Evolutionary conservation across 1,140 invertebrate genomes (phyloP).

Genomic region (Cryptotermes secundus): DNA sequence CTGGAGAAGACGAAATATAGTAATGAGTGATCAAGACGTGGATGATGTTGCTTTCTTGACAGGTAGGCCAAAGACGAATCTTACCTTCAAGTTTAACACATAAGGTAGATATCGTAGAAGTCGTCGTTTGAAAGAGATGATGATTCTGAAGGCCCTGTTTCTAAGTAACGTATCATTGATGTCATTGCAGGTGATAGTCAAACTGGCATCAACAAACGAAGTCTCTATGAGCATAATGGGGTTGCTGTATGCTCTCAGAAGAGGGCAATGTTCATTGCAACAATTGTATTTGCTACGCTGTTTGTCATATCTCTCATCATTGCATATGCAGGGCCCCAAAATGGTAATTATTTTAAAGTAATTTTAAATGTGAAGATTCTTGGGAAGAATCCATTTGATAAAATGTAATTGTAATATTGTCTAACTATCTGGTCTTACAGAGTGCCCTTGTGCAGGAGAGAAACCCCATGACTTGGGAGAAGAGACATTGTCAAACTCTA

Average conservation of each 20-base stretch:
- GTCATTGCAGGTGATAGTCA: slow-evolving; percentile 64
- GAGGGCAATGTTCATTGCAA: slow-evolving; percentile 76
- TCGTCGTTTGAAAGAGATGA: neutral
- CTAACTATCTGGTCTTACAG: slow-evolving; percentile 45
- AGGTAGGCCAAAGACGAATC: slow-evolving; percentile 54
- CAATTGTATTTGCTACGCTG: slow-evolving; percentile 72
- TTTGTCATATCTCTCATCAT: slow-evolving; percentile 82
- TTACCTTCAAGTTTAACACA: slow-evolving; percentile 31
- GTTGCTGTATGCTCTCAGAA: slow-evolving; percentile 86
- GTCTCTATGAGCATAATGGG: slow-evolving; percentile 70
- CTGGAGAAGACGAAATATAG: slow-evolving; percentile 44
- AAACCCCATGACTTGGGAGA: slow-evolving; percentile 62
- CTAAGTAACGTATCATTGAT: neutral
- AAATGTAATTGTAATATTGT: neutral
- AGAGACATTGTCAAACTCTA: slow-evolving; percentile 58
- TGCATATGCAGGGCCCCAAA: slow-evolving; percentile 82
- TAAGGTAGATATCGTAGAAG: neutral
- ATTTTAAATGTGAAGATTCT: neutral
- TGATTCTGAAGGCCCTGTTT: neutral
- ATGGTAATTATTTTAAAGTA: slow-evolving; percentile 52
- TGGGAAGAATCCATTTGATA: neutral
- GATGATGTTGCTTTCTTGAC: slow-evolving; percentile 91
- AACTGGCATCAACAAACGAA: slow-evolving; percentile 67
- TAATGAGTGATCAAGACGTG: slow-evolving; percentile 84
- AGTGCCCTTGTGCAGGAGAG: slow-evolving; percentile 70